Evolutionary conservation across 2,888 invertebrate genomes (phyloP).

Genomic region (Leptinotarsa rubiginosa): DNA sequence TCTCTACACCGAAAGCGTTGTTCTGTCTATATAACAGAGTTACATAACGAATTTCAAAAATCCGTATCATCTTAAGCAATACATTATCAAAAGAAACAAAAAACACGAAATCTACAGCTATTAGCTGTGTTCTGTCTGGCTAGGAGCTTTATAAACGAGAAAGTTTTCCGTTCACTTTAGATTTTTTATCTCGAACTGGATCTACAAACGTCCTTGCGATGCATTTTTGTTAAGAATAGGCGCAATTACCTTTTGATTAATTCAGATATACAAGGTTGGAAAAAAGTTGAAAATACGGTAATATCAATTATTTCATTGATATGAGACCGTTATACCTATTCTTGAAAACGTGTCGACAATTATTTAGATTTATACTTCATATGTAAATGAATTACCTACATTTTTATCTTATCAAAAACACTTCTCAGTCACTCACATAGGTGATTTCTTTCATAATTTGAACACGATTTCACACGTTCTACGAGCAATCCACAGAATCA

Average conservation of each 20-base stretch:
- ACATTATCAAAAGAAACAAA: background rate
- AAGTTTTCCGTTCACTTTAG: constrained; percentile 52
- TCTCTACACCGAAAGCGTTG: too few relatives aligned
- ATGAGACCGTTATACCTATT: background rate
- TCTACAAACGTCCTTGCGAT: constrained; percentile 57
- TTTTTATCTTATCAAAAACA: too few relatives aligned
- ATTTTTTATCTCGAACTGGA: constrained; percentile 53
- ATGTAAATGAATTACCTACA: background rate
- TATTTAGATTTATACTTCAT: background rate
- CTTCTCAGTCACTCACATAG: too few relatives aligned
- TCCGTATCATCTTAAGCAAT: constrained; percentile 2
- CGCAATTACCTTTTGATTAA: constrained; percentile 16
- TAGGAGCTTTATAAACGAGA: constrained; percentile 46
- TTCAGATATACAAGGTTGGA: constrained; percentile 9
- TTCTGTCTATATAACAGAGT: background rate
- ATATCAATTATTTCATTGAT: background rate
- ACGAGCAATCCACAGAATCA: too few relatives aligned
- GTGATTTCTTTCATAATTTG: too few relatives aligned
- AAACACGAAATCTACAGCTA: constrained; percentile 27
- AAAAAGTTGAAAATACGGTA: background rate
- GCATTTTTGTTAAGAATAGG: constrained; percentile 32
- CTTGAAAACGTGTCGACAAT: background rate
- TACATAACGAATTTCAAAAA: background rate
- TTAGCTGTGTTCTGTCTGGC: constrained; percentile 27
- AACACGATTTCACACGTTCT: too few relatives aligned